A percentile compares a stretch with the other conserved stretches of the same genome.
These are phyloP conservation scores for Drosophila yooni DNA, from an alignment of 2,888 invertebrate genomes.

Conservation along the genomic window DNA sequence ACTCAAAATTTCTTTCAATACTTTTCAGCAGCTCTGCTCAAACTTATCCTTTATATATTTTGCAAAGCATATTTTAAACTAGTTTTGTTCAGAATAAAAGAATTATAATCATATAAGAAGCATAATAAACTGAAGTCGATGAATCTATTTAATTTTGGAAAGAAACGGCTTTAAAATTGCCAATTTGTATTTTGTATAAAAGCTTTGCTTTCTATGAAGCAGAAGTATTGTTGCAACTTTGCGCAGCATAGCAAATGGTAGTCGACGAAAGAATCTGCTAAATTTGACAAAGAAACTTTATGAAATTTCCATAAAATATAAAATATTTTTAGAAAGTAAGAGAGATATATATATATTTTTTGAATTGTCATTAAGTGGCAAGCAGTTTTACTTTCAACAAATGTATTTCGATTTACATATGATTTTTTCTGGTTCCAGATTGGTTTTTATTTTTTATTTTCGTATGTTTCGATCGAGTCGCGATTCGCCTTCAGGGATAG, in stretches of 20 bases:
- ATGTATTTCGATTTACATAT: background rate
- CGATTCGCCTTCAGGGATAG: background rate
- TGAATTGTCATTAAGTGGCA: background rate
- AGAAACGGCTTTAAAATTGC: background rate
- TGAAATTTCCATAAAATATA: background rate
- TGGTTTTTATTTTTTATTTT: too few relatives aligned
- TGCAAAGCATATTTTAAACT: background rate
- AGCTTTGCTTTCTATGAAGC: background rate
- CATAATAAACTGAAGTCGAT: background rate
- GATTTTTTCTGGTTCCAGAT: background rate
- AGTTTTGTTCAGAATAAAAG: background rate
- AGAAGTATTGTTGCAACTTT: background rate
- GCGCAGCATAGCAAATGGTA: background rate
- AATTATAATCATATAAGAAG: background rate
- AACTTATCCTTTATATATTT: background rate
- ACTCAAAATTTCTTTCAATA: background rate
- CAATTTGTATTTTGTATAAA: background rate
- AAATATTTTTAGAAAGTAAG: background rate
- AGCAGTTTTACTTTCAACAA: conserved; percentile 1
- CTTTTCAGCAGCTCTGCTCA: background rate
- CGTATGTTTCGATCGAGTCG: background rate
- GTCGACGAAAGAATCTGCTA: background rate
- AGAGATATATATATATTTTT: background rate
- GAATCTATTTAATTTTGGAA: background rate
- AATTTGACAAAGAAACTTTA: background rate